Evolutionary conservation across 1,140 invertebrate genomes (phyloP), one percentile per base, ranked within the genome.

Genomic region (Mya arenaria): DNA sequence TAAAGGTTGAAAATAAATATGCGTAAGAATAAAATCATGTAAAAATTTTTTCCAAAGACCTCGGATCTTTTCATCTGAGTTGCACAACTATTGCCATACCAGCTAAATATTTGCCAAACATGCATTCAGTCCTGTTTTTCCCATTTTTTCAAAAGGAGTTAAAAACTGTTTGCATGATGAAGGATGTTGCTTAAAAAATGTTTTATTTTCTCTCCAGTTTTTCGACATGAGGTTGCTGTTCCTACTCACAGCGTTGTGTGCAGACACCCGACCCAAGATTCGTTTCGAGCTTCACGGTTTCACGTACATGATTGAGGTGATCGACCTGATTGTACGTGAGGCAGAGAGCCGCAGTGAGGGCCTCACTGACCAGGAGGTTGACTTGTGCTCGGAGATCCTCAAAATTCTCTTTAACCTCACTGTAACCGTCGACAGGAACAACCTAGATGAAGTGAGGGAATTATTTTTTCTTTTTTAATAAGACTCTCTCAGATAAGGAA

Each of bases 151-250:
- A 28, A 60, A 6, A 60, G 8, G 10, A 28, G 6, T 60, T 60
- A 10, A 10, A 8, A 28, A 28, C 56, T 60, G n/a, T 28, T 13
- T 60, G 56, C 10, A 19, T 8, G n/a, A 48, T 48, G 10, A 13
- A 48, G 10, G 44, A 13, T 30, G 25, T 62, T 5, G 17, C 17
- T 62, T 62, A 3, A 1, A 62, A 25, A 25, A 55, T 62, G 73
- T 36, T 66, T 78, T 79, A 30, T 86, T 60, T 78, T 62, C 36
- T 82, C 89, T 92, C 62, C 91, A 94, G 93, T 95, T 96, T 86
- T 98, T 96, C 93, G 96, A 98, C 88, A 95, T 98, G 94, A 96
- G 97, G 92, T 93, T 98, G 73, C 91, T 99, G 60, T 99, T 98
- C 91, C 94, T 99, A 36, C 93, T 98, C 48, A 97, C 97, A 36